Percentiles rank a stretch among this genome's conserved stretches.
phyloP scores from a whole-genome alignment of 2,797 vertebrate genomes.

The Epinephelus malabaricus region DNA sequence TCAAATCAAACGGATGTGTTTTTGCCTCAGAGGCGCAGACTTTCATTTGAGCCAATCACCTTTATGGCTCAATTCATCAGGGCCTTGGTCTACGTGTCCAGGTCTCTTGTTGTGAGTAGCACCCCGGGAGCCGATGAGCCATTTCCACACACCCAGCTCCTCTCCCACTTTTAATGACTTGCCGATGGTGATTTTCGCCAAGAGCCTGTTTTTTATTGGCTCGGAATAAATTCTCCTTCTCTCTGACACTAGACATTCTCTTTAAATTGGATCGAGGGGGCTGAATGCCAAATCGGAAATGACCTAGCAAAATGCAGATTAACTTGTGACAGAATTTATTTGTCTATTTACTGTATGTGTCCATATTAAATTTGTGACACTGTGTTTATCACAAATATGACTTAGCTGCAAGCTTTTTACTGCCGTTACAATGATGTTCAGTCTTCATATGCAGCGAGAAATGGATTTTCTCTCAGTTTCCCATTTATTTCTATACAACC shows the following conservation, averaged over 20 bases:
- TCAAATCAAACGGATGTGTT: constrained; percentile 77
- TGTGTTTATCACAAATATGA: constrained; percentile 64
- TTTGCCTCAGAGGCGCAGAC: constrained; percentile 74
- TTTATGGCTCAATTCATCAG: constrained; percentile 84
- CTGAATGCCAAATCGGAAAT: constrained; percentile 76
- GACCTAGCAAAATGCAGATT: constrained; percentile 75
- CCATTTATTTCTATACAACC: constrained; percentile 48
- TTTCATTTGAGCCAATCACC: constrained; percentile 83
- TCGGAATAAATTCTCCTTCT: constrained; percentile 77
- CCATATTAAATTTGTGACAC: constrained; percentile 66
- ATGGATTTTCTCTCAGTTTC: constrained; percentile 62
- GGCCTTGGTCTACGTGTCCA: constrained; percentile 67
- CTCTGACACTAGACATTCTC: constrained; percentile 70
- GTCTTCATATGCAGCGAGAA: constrained; percentile 52
- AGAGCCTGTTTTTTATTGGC: constrained; percentile 76
- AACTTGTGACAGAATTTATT: constrained; percentile 71
- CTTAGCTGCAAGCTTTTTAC: constrained; percentile 55
- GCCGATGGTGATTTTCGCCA: constrained; percentile 78
- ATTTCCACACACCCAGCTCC: constrained; percentile 70
- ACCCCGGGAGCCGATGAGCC: constrained; percentile 75
- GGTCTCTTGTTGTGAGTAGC: constrained; percentile 77
- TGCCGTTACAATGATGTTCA: constrained; percentile 45
- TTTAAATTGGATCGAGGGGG: constrained; percentile 77
- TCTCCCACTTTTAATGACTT: constrained; percentile 83
- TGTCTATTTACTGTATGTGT: constrained; percentile 70